Percentiles rank a stretch among this genome's conserved stretches.
These are phyloP conservation scores for Eupithecia vulgata DNA, from an alignment of 2,888 invertebrate species.

Conservation along the genomic window DNA sequence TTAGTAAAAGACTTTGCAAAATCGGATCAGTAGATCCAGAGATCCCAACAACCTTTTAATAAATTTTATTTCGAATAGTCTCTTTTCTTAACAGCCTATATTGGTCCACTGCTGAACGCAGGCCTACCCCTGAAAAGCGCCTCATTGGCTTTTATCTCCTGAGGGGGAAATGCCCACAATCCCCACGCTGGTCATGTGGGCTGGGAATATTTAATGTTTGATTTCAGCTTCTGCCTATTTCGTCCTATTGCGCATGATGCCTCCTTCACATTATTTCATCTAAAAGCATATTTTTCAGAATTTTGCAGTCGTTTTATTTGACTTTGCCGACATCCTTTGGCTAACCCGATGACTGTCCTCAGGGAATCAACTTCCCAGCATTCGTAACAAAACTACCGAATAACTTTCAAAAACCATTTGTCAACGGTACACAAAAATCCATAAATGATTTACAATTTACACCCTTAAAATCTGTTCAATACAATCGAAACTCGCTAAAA, in stretches of 20 bases:
- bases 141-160: too few species aligned
- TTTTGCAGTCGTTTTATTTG: neutral
- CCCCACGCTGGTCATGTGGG: too few species aligned
- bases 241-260: neutral
- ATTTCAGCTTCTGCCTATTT: neutral
- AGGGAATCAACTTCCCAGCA: neutral
- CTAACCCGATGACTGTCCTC: neutral
- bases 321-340: constrained; percentile 6
- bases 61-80: too few species aligned
- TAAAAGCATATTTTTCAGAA: neutral
- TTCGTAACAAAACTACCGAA: constrained; percentile 4
- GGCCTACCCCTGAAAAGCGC: too few species aligned
- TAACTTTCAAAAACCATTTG: constrained; percentile 1
- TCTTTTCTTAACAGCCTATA: too few species aligned
- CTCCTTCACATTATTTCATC: neutral
- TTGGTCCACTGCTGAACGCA: too few species aligned
- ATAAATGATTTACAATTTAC: constrained; percentile 8
- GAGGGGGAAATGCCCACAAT: too few species aligned
- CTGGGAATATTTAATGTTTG: too few species aligned
- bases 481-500: constrained; percentile 22
- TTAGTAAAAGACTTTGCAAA: too few species aligned
- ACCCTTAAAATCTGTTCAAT: constrained; percentile 11
- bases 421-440: constrained; percentile 2
- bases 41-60: too few species aligned
- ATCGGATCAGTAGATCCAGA: too few species aligned